Conservation (phyloP, 2,888 invertebrate species). For the Phaonia tiefii region DNA sequence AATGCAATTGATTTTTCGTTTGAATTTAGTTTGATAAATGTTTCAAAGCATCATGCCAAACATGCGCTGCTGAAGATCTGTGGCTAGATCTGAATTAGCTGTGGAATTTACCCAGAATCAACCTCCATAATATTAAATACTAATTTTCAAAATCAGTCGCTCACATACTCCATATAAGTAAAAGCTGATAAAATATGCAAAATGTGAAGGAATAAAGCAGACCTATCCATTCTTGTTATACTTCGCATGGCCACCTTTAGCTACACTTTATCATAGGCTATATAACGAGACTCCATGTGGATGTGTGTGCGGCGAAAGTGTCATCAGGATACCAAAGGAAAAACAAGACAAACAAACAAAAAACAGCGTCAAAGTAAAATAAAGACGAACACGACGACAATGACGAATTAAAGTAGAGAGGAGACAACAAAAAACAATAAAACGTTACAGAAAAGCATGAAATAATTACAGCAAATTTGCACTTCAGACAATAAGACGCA, state of each 20-base stretch:
- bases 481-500: conserved; percentile 75
- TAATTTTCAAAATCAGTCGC: too few relatives aligned
- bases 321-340: conserved; percentile 50
- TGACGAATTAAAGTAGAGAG: too few relatives aligned
- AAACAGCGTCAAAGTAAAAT: conserved; percentile 46
- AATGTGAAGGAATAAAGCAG: neutral
- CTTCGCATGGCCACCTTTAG: conserved; percentile 35
- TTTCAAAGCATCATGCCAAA: too few relatives aligned
- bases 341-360: too few relatives aligned
- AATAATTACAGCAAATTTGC: conserved; percentile 79
- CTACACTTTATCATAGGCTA: neutral
- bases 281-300: neutral
- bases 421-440: conserved; percentile 19
- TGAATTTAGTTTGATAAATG: too few relatives aligned
- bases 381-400: neutral
- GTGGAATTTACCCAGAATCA: too few relatives aligned
- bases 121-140: too few relatives aligned
- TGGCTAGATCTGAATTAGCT: too few relatives aligned
- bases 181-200: too few relatives aligned
- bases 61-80: too few relatives aligned
- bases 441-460: conserved; percentile 60
- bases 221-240: neutral
- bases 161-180: too few relatives aligned
- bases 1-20: too few relatives aligned
- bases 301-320: conserved; percentile 42